phyloP scores from a whole-genome alignment of 2,113 vertebrate genomes.

The Noctilio leporinus region DNA sequence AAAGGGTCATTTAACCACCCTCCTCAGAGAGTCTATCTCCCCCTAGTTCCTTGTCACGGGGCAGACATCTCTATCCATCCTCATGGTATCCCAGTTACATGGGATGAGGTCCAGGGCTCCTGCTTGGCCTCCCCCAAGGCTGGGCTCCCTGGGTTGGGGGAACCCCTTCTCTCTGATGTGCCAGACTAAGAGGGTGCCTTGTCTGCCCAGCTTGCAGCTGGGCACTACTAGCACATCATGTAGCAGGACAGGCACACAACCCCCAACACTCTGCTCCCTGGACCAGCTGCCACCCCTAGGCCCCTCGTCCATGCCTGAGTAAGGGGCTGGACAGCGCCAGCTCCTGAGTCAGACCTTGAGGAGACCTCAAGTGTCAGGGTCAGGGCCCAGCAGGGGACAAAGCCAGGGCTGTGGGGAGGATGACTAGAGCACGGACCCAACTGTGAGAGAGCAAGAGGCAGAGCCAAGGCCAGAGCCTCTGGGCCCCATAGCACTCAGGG shows the following conservation, averaged over 20 bases:
- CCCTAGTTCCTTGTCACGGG: neutral
- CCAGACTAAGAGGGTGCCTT: neutral
- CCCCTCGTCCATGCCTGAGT: neutral
- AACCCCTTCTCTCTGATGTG: neutral
- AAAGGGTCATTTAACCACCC: neutral
- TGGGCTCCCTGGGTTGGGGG: neutral
- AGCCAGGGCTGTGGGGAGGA: neutral
- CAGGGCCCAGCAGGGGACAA: neutral
- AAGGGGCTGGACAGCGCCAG: slow-evolving; percentile 12
- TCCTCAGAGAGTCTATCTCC: neutral
- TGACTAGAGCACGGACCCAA: neutral
- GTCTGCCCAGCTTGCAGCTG: neutral
- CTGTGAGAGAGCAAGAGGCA: neutral
- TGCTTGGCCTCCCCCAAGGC: neutral
- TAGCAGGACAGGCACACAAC: neutral
- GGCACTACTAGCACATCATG: slow-evolving; percentile 65
- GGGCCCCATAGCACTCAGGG: neutral
- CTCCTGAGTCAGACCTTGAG: slow-evolving; percentile 44
- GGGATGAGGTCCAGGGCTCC: neutral
- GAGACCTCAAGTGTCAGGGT: slow-evolving; percentile 37
- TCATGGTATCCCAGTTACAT: neutral
- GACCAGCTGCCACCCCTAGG: slow-evolving; percentile 44
- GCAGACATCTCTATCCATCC: neutral
- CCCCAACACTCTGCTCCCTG: neutral
- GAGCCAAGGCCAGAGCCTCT: neutral